phyloP scores from a whole-genome alignment of 2,113 vertebrate genomes.

The Alaudala cheleensis region DNA sequence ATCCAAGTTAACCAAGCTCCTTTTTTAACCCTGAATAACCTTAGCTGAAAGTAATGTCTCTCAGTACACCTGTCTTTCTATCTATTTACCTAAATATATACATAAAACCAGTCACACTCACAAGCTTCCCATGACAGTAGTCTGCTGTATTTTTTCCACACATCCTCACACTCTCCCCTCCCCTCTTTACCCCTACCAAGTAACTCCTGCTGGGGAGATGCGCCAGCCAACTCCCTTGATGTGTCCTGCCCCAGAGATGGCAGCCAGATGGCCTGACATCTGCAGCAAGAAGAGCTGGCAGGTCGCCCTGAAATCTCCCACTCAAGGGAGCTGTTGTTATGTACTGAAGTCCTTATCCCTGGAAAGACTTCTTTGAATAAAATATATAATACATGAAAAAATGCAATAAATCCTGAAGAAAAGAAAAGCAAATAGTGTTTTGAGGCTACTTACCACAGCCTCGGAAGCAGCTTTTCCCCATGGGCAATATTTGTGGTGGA shows the following conservation, averaged over 20 bases:
- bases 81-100: not conserved
- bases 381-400: conserved; percentile 46
- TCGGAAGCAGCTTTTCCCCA: not conserved
- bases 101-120: not conserved
- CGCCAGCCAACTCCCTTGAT: conserved; percentile 64
- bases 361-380: conserved; percentile 52
- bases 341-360: conserved; percentile 53
- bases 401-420: conserved; percentile 23
- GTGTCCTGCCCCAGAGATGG: conserved; percentile 66
- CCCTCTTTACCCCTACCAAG: not conserved
- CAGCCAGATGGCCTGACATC: conserved; percentile 69
- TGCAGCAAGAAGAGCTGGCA: conserved; percentile 66
- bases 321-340: conserved; percentile 64
- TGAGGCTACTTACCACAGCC: not conserved
- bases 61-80: not conserved
- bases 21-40: not conserved
- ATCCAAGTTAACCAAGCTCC: not conserved
- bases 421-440: conserved; percentile 10
- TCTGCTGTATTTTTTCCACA: not conserved
- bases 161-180: not conserved
- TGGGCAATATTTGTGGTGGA: not conserved
- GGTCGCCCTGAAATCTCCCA: conserved; percentile 66
- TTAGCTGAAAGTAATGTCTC: not conserved
- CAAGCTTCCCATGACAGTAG: not conserved
- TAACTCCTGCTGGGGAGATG: conserved; percentile 50